Percentiles rank a stretch among this genome's conserved stretches.
Evolutionary conservation across 2,888 invertebrate genomes (phyloP).

Genomic region (Eupithecia subfuscata): DNA sequence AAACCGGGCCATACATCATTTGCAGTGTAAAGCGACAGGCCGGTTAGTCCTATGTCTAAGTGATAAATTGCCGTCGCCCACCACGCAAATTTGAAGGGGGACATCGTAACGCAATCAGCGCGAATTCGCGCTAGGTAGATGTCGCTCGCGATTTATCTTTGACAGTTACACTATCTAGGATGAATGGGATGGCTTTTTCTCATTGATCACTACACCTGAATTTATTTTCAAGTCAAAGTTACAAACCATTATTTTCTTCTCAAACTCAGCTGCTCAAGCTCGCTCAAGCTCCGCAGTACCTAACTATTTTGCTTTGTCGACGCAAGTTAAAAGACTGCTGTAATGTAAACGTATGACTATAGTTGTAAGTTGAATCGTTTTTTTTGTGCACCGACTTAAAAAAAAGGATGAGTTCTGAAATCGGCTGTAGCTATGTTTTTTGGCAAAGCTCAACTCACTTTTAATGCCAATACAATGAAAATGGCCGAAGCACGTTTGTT

Average conservation of each 20-base stretch:
- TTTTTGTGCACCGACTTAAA: no score
- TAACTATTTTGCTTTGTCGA: not conserved
- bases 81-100: constrained; percentile 81
- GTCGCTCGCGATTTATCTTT: constrained; percentile 65
- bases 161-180: constrained; percentile 45
- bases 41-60: constrained; percentile 79
- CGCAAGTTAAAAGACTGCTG: not conserved
- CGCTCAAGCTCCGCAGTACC: no score
- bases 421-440: no score
- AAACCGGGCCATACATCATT: constrained; percentile 68
- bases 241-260: not conserved
- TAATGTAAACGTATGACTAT: not conserved
- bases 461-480: not conserved
- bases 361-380: no score
- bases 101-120: constrained; percentile 75
- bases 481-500: not conserved
- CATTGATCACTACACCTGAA: constrained; percentile 28
- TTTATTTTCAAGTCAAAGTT: constrained; percentile 1
- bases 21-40: constrained; percentile 61
- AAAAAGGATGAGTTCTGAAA: no score
- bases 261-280: not conserved
- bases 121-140: constrained; percentile 74
- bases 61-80: constrained; percentile 79
- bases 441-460: not conserved
- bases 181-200: constrained; percentile 24